Base-by-base conservation (phyloP, 2,888 invertebrate species). In the Pollenia labialis region DNA sequence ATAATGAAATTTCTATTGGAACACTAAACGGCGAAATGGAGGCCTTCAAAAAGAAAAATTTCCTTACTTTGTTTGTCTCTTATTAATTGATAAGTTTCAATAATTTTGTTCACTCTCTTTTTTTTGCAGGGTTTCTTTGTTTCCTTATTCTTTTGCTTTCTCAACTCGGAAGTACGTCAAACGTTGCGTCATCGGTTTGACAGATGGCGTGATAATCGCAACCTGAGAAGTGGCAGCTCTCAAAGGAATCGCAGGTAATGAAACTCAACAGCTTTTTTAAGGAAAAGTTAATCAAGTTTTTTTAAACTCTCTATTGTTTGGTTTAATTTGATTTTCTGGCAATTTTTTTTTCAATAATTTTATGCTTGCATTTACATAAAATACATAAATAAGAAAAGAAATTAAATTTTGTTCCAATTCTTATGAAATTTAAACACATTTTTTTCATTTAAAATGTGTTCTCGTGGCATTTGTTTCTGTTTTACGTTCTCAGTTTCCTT, bases 161-260 rank as follows among this genome's bases (percentile, higher is more conserved):
- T 98, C 90, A 98, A 98, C 94, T 97, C 97, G 6, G 98, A 98
- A 93, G 98, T 98, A 8, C 96, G 97, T 69, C 97, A 97, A 92
- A 96, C 97, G 0, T 94, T 98, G 88, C 95, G 96, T 44, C 97
- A 98, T 93, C 97, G 97, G 91, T 95, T 97, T 90, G 95, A 96
- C 88, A 95, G 96, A 85, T 97, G 97, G 97, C 92, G 92, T 4
- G 94, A 92, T 92, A 95, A 89, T 89, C 91, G 93, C 40, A 92
- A 92, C 88, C 90, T 93, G 62, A 89, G 91, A 60, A 90, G 90
- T 23, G 92, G 90, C 75, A 92, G 89, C 69, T 91, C 92, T 11
- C 88, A 90, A 60, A 90, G 92, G 75, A 93, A 91, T 88, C 90
- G 93, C 88, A 92, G 93, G 93, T 93, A 90, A 81, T 74, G 56